Evolutionary conservation across 2,113 vertebrate species (phyloP).

Genomic region (Parotia lawesii): DNA sequence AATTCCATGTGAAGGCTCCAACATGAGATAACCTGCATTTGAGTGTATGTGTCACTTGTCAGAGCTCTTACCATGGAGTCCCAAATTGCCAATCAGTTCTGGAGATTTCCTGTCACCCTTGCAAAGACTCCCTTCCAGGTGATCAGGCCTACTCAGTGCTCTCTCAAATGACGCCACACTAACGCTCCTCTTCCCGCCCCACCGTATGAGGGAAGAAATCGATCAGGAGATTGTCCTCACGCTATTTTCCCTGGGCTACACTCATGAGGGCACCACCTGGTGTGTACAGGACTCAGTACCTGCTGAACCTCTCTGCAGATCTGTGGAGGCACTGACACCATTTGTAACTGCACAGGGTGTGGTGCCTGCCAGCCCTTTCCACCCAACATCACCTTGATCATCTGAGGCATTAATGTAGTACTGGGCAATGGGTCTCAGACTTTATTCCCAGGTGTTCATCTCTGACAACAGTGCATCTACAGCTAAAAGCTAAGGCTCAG

Average conservation of each 20-base stretch:
- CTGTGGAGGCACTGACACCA: not conserved
- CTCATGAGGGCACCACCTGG: rapidly evolving
- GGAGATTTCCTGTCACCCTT: not conserved
- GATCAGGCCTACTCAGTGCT: not conserved
- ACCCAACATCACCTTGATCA: not conserved
- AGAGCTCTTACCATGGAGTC: not conserved
- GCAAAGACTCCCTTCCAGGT: not conserved
- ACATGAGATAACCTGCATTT: not conserved
- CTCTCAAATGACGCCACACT: too few relatives aligned
- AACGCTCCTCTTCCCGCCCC: not conserved
- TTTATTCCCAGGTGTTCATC: not conserved
- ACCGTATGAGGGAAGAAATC: not conserved
- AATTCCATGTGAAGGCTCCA: not conserved
- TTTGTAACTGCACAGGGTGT: not conserved
- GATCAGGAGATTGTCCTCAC: not conserved
- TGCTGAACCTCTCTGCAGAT: not conserved
- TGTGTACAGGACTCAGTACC: not conserved
- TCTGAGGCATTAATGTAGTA: not conserved
- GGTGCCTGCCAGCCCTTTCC: not conserved
- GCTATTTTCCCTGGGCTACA: not conserved
- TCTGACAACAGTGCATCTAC: not conserved
- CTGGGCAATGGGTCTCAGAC: not conserved
- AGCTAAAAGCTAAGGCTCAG: not conserved
- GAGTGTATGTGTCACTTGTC: not conserved
- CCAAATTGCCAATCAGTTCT: not conserved